These are phyloP conservation scores for Epirrhoe tristata DNA, from an alignment of 2,888 invertebrate genomes.

Conservation along the genomic window DNA sequence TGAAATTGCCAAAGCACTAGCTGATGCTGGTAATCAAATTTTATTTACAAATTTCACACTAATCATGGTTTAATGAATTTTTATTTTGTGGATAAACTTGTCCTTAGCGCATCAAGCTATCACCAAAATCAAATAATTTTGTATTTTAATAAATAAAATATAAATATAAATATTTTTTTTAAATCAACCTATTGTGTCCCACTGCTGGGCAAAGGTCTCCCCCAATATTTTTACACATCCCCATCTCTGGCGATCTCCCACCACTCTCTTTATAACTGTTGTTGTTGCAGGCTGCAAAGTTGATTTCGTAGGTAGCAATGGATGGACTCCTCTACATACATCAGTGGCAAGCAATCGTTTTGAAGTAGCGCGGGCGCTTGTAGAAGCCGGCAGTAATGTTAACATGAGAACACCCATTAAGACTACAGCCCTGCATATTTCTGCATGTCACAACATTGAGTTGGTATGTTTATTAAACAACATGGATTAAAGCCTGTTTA, in stretches of 20 bases:
- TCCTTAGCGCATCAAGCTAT: too few species aligned
- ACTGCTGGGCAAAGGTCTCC: too few species aligned
- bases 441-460: conserved; percentile 84
- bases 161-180: too few species aligned
- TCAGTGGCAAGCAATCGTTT: conserved; percentile 86
- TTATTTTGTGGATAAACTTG: too few species aligned
- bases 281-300: conserved; percentile 86
- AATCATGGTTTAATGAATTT: background rate
- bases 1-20: conserved; percentile 86
- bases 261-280: conserved; percentile 10
- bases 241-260: too few species aligned
- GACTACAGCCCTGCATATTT: conserved; percentile 87
- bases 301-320: conserved; percentile 87
- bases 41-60: background rate
- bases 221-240: too few species aligned
- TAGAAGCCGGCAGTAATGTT: conserved; percentile 85
- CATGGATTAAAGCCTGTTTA: too few species aligned
- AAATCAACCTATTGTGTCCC: too few species aligned
- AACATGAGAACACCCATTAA: conserved; percentile 87
- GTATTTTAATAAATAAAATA: too few species aligned
- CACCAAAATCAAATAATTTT: too few species aligned
- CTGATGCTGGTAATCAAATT: conserved; percentile 83
- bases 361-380: conserved; percentile 83
- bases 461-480: conserved; percentile 63
- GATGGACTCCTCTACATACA: conserved; percentile 88